Evolutionary conservation across 2,888 invertebrate genomes (phyloP), one percentile per base, ranked within the genome.

Genomic region (Blera fallax): DNA sequence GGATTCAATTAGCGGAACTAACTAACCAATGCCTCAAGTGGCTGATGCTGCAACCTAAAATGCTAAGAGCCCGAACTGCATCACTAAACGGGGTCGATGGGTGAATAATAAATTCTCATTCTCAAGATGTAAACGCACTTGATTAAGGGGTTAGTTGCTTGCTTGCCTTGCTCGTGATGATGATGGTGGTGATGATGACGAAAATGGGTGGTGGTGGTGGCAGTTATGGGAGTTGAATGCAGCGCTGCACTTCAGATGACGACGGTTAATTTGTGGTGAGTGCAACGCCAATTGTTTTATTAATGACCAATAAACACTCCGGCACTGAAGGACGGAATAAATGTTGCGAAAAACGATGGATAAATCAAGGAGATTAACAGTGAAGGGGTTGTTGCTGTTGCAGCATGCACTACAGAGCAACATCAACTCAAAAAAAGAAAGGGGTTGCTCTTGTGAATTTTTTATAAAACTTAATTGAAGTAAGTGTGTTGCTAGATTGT

Each of bases 61-160:
- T 16, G 3, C n/a, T 14, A 32, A 4, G 32, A 65, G 10, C 32
- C 21, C 14, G 8, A 48, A 48, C 16, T 8, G 16, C 69, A 32
- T 27, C 56, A 70, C 56, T 65, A 65, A 84, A 80, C 18, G 69
- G 64, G 84, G 80, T 79, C 74, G 84, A 73, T 74, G 69, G 69
- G 80, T 79, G 80, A 64, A 70, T 70, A 80, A 74, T 84, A 80
- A 84, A 84, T 84, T 70, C 64, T 69, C 80, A 80, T 80, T 70
- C 69, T 58, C 72, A 70, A 84, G 80, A 64, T 80, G 84, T 34
- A 70, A 80, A 80, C 56, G 74, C 84, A 79, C 80, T 74, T 69
- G 45, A 84, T 83, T 65, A 78, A 72, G 45, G 82, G 82, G 82
- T 83, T 78, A 78, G 82, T 72, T 64, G 70, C 29, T n/a, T 18